Base-by-base conservation (phyloP, 1,140 invertebrate species). In the Zaprionus tsacasi region DNA sequence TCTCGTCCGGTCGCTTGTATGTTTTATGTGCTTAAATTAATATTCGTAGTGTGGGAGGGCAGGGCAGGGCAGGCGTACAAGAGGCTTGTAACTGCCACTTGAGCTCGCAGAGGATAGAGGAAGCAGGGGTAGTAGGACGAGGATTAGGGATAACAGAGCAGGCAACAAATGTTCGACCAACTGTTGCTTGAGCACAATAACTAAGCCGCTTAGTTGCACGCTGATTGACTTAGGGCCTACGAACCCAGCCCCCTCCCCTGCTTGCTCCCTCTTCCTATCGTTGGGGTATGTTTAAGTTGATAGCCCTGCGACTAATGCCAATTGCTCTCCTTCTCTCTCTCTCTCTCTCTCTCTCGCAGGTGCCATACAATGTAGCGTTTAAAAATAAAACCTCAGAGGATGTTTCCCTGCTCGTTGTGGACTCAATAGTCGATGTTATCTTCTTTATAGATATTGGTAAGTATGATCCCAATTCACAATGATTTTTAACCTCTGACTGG, bases 361-460 rank as follows among this genome's bases (percentile, higher is more conserved):
- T 99, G 82, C 99, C 99, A 68, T 99, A 99, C 95, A 99, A 99
- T 94, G 99, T 99, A 88, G 98, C 99, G 91, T 99, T 99, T 95
- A 99, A 99, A 94, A 99, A 99, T 94, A 99, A 99, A 94, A 99
- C 98, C 68, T 98, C 98, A 93, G 99, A 99, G 94, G 98, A 99
- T 93, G 98, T 99, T 55, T 98, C 97, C 70, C 95, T 99, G 54
- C 95, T 99, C 70, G 98, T 99, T 78, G 98, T 99, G 91, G 98
- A 99, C 93, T 99, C 98, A 75, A 99, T 99, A 88, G 99, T 99
- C 76, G 99, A 99, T 94, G 99, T 99, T 65, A 98, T 99, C 90
- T 99, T 99, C 94, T 99, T 99, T 94, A 99, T 99, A 93, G 99
- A 99, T 94, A 99, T 99, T 93, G 92, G 92, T 92, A 78, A 91